Base-by-base conservation (phyloP, 2,888 invertebrate species). In the Agrilus biguttatus region DNA sequence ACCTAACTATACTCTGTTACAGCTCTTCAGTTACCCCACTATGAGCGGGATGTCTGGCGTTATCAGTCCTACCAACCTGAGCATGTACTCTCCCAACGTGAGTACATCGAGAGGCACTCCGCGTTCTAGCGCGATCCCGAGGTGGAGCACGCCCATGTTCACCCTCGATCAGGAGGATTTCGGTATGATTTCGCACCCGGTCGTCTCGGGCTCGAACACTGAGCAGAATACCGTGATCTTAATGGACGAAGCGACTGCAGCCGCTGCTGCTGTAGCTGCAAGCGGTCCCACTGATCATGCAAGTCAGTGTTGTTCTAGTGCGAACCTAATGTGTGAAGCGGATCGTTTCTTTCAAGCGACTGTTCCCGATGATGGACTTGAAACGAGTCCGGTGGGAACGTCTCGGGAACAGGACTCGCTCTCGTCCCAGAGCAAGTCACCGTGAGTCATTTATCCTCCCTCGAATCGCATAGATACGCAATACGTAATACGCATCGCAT, bases 1-100 rank as follows among this genome's bases (percentile, higher is more conserved):
- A 46, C 46, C 44, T 56, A 51, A 54, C 39, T 40, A 8, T 36
- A 32, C 40, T 13, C 43, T 52, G 45, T 65, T 66, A 12, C 75
- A 93, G 93, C 81, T 95, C 59, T 89, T 93, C 73, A 89, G 87
- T 55, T 93, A 93, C 70, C 85, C 91, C 51, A 81, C 79, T 59
- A 78, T 87, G 60, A 83, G 86, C 61, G 85, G 89, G 60, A 83
- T 85, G 75, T 80, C 87, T 62, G 88, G 88, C 51, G 85, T 87
- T 56, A 86, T 89, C 64, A 87, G 86, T 62, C 88, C 89, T 55
- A 87, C 88, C 58, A 88, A 87, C 61, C 74, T 89, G 61, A 86
- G 83, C 63, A 74, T 89, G 61, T 84, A 89, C 61, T 85, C 87
- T 47, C 79, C 84, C 50, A 73, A 76, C 52, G 74, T 77, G 54